A percentile compares a stretch with the other conserved stretches of the same genome.
Evolutionary conservation across 1,140 invertebrate species (phyloP).

Genomic region (Pseudomyrmex flavicornis): DNA sequence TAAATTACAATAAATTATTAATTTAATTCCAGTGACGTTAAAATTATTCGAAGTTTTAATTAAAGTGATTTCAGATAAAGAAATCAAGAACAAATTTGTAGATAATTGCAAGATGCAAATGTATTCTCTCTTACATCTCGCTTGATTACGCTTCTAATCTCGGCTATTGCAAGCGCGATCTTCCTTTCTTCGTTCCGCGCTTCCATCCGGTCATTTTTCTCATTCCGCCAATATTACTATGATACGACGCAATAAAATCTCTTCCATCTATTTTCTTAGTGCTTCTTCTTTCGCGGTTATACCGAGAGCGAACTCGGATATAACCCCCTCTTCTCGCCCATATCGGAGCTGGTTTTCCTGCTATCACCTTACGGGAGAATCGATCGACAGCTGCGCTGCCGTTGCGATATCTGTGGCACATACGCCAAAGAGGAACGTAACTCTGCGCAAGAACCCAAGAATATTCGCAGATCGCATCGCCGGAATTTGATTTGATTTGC

Average conservation of each 20-base stretch:
- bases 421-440: conserved; percentile 19
- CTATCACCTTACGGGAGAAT: conserved; percentile 39
- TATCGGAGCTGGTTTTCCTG: conserved; percentile 29
- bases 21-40: too few species aligned
- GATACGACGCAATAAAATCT: conserved; percentile 58
- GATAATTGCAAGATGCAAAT: background rate
- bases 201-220: conserved; percentile 13
- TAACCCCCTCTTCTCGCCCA: conserved; percentile 10
- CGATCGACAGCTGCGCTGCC: conserved; percentile 20
- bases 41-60: too few species aligned
- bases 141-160: conserved; percentile 4
- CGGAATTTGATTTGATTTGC: conserved; percentile 39
- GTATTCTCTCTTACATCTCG: background rate
- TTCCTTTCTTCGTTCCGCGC: conserved; percentile 10
- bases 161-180: background rate
- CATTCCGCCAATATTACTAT: conserved; percentile 1
- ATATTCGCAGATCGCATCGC: conserved; percentile 41
- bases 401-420: conserved; percentile 39
- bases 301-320: conserved; percentile 14
- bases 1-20: too few species aligned
- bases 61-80: too few species aligned
- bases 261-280: conserved; percentile 44
- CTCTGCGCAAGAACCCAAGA: background rate
- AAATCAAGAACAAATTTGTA: too few species aligned
- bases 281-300: conserved; percentile 42